A percentile compares a stretch with the other conserved stretches of the same genome.
These are phyloP conservation scores for Drosophila truncata DNA, from an alignment of 1,140 invertebrate species.

Conservation along the genomic window DNA sequence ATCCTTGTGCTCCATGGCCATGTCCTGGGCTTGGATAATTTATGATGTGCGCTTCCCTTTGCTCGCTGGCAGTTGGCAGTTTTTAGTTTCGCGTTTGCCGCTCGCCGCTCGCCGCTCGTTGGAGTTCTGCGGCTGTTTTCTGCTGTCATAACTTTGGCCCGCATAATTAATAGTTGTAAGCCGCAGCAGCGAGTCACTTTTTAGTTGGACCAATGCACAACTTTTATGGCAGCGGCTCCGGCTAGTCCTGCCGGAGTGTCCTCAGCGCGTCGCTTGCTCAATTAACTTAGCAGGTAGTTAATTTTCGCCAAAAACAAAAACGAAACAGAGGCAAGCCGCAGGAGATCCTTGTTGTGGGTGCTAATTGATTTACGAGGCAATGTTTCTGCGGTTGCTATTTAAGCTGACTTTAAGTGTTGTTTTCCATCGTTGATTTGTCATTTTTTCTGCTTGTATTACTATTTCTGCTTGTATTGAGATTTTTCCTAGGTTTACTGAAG, in stretches of 20 bases:
- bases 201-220: conserved; percentile 66
- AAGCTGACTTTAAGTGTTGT: conserved; percentile 41
- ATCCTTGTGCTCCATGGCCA: conserved; percentile 66
- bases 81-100: conserved; percentile 59
- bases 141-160: conserved; percentile 80
- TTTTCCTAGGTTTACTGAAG: conserved; percentile 40
- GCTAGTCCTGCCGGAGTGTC: conserved; percentile 31
- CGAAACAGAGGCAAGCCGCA: conserved; percentile 6
- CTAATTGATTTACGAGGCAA: conserved; percentile 75
- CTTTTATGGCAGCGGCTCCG: conserved; percentile 61
- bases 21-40: conserved; percentile 68
- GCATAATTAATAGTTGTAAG: conserved; percentile 82
- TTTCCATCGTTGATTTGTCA: background rate
- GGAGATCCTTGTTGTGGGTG: conserved; percentile 39
- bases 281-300: conserved; percentile 85
- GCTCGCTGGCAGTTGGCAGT: conserved; percentile 59
- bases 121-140: conserved; percentile 75
- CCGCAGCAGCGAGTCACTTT: conserved; percentile 65
- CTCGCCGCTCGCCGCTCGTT: conserved; percentile 5
- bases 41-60: conserved; percentile 79
- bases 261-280: conserved; percentile 71
- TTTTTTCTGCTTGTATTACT: background rate
- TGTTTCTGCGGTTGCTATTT: conserved; percentile 31
- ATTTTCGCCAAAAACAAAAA: conserved; percentile 59
- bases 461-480: background rate